Conservation (phyloP, 2,797 vertebrate genomes). For the Apodemus agrarius region DNA sequence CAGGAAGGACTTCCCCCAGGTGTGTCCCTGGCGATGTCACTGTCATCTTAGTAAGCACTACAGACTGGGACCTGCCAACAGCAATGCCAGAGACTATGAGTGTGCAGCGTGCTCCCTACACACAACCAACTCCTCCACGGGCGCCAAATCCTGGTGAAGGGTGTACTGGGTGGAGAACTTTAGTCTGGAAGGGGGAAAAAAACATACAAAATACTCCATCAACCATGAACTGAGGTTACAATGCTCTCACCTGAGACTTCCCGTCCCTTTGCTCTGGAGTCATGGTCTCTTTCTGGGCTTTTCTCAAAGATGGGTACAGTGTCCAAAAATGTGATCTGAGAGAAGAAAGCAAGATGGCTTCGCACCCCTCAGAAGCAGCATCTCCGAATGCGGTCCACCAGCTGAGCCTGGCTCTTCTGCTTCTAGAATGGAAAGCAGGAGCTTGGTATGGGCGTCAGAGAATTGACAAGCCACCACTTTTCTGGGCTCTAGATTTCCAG, state of each 20-base stretch:
- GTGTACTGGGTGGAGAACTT: neutral
- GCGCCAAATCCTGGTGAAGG: neutral
- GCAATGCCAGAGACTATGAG: neutral
- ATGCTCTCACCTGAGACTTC: slow-evolving; percentile 54
- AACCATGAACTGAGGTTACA: neutral
- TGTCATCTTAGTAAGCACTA: neutral
- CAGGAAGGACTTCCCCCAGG: neutral
- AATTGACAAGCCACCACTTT: neutral
- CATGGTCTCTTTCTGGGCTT: slow-evolving; percentile 53
- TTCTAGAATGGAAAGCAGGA: neutral
- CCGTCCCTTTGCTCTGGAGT: slow-evolving; percentile 15
- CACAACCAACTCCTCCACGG: neutral
- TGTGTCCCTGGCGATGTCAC: neutral
- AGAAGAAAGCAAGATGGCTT: neutral
- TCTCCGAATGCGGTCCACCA: neutral
- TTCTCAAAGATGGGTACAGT: neutral
- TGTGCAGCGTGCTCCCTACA: neutral
- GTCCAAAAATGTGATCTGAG: slow-evolving; percentile 25
- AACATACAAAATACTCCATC: neutral
- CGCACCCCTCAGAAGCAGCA: neutral
- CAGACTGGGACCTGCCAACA: neutral
- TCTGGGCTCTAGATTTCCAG: no score
- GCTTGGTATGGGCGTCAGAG: neutral
- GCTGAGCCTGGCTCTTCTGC: neutral
- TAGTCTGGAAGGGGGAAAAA: neutral